Conservation (phyloP, 2,113 vertebrate genomes). For the Spea bombifrons region DNA sequence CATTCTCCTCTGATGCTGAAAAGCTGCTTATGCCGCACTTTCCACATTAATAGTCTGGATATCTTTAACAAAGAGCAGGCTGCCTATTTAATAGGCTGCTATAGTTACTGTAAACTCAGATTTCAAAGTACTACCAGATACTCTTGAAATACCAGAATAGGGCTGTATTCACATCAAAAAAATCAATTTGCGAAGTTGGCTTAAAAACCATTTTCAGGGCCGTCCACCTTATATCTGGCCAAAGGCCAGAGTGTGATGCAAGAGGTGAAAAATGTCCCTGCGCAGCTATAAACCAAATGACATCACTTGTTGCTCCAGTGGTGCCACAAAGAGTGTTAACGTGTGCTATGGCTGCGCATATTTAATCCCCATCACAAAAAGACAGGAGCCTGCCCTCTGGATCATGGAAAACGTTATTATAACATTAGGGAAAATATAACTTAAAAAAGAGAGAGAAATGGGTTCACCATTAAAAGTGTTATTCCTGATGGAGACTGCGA, state of each 20-base stretch:
- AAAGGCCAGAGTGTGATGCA: slow-evolving; percentile 21
- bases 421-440: too few relatives aligned
- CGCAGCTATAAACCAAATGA: slow-evolving; percentile 34
- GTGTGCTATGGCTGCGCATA: neutral
- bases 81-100: slow-evolving; percentile 21
- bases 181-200: slow-evolving; percentile 27
- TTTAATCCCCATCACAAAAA: neutral
- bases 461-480: too few relatives aligned
- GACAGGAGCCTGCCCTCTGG: neutral
- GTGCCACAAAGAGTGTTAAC: slow-evolving; percentile 9
- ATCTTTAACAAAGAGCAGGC: slow-evolving; percentile 23
- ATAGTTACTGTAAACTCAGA: slow-evolving; percentile 20
- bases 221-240: slow-evolving; percentile 30
- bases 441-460: too few relatives aligned
- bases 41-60: slow-evolving; percentile 30
- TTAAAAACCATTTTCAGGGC: slow-evolving; percentile 4
- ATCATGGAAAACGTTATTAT: neutral
- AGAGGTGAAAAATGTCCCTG: slow-evolving; percentile 18
- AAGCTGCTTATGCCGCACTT: neutral
- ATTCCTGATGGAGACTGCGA: too few relatives aligned
- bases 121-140: slow-evolving; percentile 35
- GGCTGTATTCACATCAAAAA: slow-evolving; percentile 9
- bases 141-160: slow-evolving; percentile 1
- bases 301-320: slow-evolving; percentile 15
- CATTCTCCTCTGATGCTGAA: slow-evolving; percentile 5